Conservation (phyloP, 1,140 invertebrate species). For the Brachionus sp. region DNA sequence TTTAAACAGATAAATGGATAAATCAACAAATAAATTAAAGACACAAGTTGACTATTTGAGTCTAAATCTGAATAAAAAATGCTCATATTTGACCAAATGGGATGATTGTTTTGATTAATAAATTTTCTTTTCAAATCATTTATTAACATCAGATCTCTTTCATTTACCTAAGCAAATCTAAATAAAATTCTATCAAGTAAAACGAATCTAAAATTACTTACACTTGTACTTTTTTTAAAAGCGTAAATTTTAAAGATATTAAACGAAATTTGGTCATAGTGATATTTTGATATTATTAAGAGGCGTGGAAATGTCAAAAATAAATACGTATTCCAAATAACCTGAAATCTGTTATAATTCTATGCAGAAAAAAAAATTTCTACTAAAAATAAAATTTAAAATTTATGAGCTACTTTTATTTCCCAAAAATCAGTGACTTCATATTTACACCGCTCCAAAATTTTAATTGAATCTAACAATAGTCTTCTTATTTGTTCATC, state of each 20-base stretch:
- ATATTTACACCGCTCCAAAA: not conserved
- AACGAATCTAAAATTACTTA: not conserved
- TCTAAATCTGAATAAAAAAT: not conserved
- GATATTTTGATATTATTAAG: not conserved
- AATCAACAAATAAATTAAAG: not conserved
- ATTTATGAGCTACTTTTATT: not conserved
- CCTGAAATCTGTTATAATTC: not conserved
- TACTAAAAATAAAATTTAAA: not conserved
- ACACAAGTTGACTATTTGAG: not conserved
- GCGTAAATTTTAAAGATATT: not conserved
- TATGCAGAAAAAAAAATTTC: not conserved
- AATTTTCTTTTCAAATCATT: constrained; percentile 12
- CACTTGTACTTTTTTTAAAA: not conserved
- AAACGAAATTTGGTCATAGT: not conserved
- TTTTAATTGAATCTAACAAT: constrained; percentile 27
- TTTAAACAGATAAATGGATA: not conserved
- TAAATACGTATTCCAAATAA: not conserved
- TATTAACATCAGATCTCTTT: not conserved
- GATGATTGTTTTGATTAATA: not conserved
- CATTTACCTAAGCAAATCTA: not conserved
- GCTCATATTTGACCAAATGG: not conserved
- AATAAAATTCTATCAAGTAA: not conserved
- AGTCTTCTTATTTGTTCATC: not conserved
- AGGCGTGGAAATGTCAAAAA: constrained; percentile 19
- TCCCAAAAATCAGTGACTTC: constrained; percentile 12